Conservation (phyloP, 92 coral and sea anemone genomes). For the Bergia puertoricense region DNA sequence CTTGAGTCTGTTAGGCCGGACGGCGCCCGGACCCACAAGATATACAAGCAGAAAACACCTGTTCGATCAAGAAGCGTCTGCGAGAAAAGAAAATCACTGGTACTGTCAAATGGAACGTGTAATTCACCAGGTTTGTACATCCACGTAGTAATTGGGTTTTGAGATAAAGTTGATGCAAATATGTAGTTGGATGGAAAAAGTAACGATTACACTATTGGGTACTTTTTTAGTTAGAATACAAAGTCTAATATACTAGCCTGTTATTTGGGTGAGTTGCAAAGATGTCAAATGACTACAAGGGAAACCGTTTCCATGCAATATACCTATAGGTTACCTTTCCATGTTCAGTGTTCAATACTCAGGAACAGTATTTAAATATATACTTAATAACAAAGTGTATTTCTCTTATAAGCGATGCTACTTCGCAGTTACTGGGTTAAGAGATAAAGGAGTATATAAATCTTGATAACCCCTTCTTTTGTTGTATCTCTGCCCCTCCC, state of each 20-base stretch:
- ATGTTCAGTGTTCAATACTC: background rate
- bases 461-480: too few relatives aligned
- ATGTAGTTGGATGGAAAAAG: background rate
- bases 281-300: background rate
- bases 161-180: background rate
- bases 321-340: too few relatives aligned
- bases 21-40: background rate
- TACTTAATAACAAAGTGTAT: too few relatives aligned
- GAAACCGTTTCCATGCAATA: background rate
- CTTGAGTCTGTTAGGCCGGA: constrained; percentile 12
- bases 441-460: too few relatives aligned
- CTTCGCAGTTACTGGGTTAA: too few relatives aligned
- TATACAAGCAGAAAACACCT: constrained; percentile 1
- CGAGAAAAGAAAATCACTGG: background rate
- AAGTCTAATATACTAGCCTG: too few relatives aligned
- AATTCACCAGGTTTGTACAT: background rate
- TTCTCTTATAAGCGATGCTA: too few relatives aligned
- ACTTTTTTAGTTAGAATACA: background rate
- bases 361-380: background rate
- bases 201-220: background rate
- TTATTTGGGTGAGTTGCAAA: too few relatives aligned
- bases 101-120: background rate
- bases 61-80: background rate
- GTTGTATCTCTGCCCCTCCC: background rate
- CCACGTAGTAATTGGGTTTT: background rate